Percentiles rank a stretch among this genome's conserved stretches.
phyloP scores from a whole-genome alignment of 2,888 invertebrate species.

The Parthenolecanium corni region DNA sequence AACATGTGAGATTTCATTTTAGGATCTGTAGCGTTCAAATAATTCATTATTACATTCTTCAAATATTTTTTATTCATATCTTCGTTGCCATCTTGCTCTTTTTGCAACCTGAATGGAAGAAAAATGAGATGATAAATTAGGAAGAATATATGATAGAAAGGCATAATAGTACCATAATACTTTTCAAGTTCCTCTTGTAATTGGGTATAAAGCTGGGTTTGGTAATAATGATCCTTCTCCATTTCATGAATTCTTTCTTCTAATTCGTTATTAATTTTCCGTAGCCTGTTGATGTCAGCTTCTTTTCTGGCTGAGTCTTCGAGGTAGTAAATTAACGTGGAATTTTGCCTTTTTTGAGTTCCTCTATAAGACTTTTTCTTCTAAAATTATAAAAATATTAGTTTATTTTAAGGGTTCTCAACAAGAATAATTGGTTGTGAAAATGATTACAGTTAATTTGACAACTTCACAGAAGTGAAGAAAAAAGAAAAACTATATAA shows the following conservation, averaged over 20 bases:
- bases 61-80: constrained; percentile 80
- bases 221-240: constrained; percentile 16
- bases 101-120: constrained; percentile 15
- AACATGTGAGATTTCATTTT: constrained; percentile 68
- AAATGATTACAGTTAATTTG: too few relatives aligned
- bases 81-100: constrained; percentile 40
- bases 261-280: constrained; percentile 27
- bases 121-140: background rate
- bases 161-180: too few relatives aligned
- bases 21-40: constrained; percentile 56
- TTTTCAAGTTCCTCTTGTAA: constrained; percentile 7
- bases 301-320: constrained; percentile 23
- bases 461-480: too few relatives aligned
- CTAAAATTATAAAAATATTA: too few relatives aligned
- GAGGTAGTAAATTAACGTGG: constrained; percentile 19
- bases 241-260: constrained; percentile 14
- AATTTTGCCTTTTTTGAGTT: constrained; percentile 4
- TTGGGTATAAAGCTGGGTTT: constrained; percentile 12
- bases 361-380: constrained; percentile 2
- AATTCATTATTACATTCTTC: constrained; percentile 79
- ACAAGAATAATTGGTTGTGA: too few relatives aligned
- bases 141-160: background rate
- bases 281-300: constrained; percentile 18
- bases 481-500: background rate
- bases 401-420: too few relatives aligned